Base-by-base conservation (phyloP, 2,113 vertebrate species). In the Blennius ocellaris region DNA sequence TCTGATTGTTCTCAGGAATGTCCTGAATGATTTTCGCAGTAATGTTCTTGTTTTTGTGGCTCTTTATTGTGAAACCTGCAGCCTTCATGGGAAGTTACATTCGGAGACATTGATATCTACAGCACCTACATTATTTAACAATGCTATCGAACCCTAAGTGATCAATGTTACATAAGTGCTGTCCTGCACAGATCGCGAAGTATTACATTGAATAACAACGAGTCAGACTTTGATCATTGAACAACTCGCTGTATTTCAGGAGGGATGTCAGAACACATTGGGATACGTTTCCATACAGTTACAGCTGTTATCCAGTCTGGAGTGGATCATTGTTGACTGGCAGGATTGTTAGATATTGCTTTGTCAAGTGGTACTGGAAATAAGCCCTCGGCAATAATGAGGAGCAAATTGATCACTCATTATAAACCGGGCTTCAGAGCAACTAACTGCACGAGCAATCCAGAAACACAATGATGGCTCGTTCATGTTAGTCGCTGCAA, bases 1-100 rank as follows among this genome's bases (percentile, higher is more conserved):
- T 84, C 74, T 75, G 56, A 58, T 75, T 56, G 56, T 41, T 82
- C 80, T 68, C 50, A 76, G 81, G 74, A 89, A 89, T 87, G 80
- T 77, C 40, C 64, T 76, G 15, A 64, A 65, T 73, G 64, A 84
- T 79, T 84, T 68, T 4, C 40, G 57, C 56, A 56, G 21, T 5
- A 8, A 39, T 16, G 44, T 3, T 70, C 41, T 2, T 62, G 15
- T 43, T 48, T 21, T 21, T 48, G 8, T 37, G 40, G 30, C 39
- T 73, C 9, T 39, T 73, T 51, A 69, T 40, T 50, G n/a, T 68
- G 45, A 73, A 62, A 56, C 52, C 10, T 57, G 30, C 17, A 14
- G 43, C 10, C 41, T 65, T 78, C 11, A 10, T 52, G 56, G 11
- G 7, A 63, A 30, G 21, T 30, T 30, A 30, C 21, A 30, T 45